Evolutionary conservation across 2,797 vertebrate species (phyloP).

Genomic region (Eulemur mongoz): DNA sequence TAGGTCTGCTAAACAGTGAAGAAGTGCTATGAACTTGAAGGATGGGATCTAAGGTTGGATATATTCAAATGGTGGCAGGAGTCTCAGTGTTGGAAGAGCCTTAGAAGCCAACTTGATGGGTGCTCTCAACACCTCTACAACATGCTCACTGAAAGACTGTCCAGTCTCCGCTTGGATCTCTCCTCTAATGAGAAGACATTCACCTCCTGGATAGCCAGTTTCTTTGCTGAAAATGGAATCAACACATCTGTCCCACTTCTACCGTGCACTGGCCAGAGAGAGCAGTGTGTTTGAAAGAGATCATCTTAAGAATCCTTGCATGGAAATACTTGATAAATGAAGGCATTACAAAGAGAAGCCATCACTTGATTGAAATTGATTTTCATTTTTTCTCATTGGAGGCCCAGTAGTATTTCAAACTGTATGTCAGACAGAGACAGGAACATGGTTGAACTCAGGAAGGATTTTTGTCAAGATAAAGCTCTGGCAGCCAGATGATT

Average conservation of each 20-base stretch:
- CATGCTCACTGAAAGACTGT: neutral
- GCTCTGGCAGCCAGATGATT: neutral
- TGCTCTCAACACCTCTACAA: neutral
- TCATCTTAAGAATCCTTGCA: neutral
- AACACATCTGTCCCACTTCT: neutral
- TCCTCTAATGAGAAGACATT: neutral
- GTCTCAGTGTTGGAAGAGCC: neutral
- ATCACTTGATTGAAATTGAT: constrained; percentile 56
- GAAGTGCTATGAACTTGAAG: neutral
- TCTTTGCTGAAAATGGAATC: neutral
- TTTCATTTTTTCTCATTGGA: constrained; percentile 61
- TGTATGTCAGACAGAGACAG: constrained; percentile 29
- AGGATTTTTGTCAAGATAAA: neutral
- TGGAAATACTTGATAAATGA: constrained; percentile 43
- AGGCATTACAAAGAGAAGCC: neutral
- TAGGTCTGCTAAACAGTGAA: neutral
- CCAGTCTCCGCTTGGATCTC: neutral
- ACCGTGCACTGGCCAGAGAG: neutral
- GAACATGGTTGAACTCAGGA: neutral
- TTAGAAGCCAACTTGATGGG: neutral
- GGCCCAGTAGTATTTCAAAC: constrained; percentile 9
- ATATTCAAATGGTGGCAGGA: neutral
- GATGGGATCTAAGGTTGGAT: neutral
- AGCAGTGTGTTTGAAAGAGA: neutral
- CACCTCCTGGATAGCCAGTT: neutral